phyloP scores from a whole-genome alignment of 2,113 vertebrate species.

The Tauraco erythrolophus region DNA sequence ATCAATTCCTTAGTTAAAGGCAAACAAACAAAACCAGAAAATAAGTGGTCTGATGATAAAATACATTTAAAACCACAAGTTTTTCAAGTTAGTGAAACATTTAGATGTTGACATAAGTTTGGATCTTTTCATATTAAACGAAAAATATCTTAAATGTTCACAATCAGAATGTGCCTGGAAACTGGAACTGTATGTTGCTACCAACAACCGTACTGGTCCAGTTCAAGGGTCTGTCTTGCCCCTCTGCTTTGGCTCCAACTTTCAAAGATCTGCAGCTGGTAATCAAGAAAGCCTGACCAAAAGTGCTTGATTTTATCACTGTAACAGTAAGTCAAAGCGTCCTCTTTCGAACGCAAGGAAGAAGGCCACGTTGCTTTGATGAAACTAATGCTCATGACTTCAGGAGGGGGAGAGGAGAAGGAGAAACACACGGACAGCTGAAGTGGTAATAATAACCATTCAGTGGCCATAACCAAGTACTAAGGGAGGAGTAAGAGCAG shows the following conservation, averaged over 20 bases:
- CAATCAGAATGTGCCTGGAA: not conserved
- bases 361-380: not conserved
- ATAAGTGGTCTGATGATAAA: not conserved
- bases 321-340: not conserved
- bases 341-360: not conserved
- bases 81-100: not conserved
- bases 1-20: conserved; percentile 51
- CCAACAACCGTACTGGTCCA: not conserved
- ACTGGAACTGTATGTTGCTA: not conserved
- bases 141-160: not conserved
- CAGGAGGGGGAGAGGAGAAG: not conserved
- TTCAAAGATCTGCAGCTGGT: not conserved
- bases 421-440: not conserved
- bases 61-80: not conserved
- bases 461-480: not conserved
- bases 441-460: not conserved
- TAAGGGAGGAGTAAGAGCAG: not conserved
- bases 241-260: not conserved
- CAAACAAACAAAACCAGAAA: not conserved
- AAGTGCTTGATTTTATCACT: not conserved
- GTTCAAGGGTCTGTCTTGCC: not conserved
- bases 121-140: not conserved
- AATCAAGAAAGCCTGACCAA: not conserved
- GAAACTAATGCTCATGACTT: not conserved
- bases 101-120: not conserved